These are phyloP conservation scores for Gonatopus flavifemur DNA, from an alignment of 1,140 invertebrate genomes.

Conservation along the genomic window DNA sequence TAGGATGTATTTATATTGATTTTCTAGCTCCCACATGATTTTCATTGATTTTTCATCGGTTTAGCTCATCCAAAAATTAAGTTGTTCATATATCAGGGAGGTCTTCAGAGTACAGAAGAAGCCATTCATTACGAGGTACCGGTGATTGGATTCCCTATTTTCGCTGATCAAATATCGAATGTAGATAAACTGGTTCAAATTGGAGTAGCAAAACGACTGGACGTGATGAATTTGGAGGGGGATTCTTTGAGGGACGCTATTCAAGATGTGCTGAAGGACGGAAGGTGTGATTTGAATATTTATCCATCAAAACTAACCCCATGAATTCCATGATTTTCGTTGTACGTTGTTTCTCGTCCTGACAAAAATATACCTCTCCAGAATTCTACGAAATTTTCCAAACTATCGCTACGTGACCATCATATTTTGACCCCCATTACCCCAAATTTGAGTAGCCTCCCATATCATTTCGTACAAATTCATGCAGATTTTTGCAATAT, in stretches of 20 bases:
- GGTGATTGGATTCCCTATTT: slow-evolving; percentile 52
- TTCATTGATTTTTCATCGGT: neutral
- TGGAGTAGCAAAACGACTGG: slow-evolving; percentile 26
- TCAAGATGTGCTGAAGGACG: slow-evolving; percentile 26
- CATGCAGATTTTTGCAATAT: too few species aligned
- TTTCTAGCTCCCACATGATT: neutral
- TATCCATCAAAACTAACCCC: too few species aligned
- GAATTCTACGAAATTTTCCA: too few species aligned
- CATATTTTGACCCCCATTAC: too few species aligned
- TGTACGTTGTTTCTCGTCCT: too few species aligned
- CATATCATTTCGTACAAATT: too few species aligned
- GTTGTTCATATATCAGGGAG: slow-evolving; percentile 60
- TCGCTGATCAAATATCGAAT: slow-evolving; percentile 38
- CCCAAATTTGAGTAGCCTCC: too few species aligned
- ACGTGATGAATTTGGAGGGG: slow-evolving; percentile 14
- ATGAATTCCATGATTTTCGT: too few species aligned
- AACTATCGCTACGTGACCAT: too few species aligned
- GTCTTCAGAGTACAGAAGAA: slow-evolving; percentile 57
- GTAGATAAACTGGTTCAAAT: slow-evolving; percentile 21
- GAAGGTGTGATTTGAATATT: slow-evolving; percentile 19
- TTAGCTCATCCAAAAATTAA: slow-evolving; percentile 51
- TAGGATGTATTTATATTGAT: neutral
- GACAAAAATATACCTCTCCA: too few species aligned
- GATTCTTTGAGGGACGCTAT: slow-evolving; percentile 20
- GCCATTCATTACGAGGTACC: slow-evolving; percentile 53